phyloP scores from a whole-genome alignment of 2,888 invertebrate species.

The Endomychus coccineus region DNA sequence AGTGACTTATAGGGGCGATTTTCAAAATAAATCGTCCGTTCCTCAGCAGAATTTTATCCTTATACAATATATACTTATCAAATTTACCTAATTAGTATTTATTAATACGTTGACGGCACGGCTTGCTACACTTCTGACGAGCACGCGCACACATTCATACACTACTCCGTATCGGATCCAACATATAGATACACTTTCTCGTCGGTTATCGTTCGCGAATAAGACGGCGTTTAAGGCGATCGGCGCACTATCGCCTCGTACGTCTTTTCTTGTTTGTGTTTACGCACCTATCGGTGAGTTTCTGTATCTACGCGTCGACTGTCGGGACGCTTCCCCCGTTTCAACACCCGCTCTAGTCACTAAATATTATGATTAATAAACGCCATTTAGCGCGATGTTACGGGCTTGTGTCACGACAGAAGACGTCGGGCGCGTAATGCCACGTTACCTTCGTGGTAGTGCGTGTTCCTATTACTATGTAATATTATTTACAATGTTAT shows the following conservation, averaged over 20 bases:
- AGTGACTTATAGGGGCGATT: conserved; percentile 23
- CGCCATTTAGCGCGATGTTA: conserved; percentile 5
- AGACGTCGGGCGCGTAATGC: conserved; percentile 20
- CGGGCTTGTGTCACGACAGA: conserved; percentile 12
- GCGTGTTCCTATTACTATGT: conserved; percentile 37
- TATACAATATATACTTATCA: too few relatives aligned
- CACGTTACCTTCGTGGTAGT: conserved; percentile 27
- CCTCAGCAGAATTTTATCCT: too few relatives aligned
- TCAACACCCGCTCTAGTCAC: conserved; percentile 16
- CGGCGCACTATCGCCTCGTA: conserved; percentile 16
- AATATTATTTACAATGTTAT: conserved; percentile 32
- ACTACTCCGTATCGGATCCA: conserved; percentile 44
- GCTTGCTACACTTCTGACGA: conserved; percentile 30
- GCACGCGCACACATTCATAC: conserved; percentile 43
- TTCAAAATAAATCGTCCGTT: conserved; percentile 7
- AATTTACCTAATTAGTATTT: too few relatives aligned
- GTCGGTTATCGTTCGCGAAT: conserved; percentile 5
- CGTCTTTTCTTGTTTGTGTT: conserved; percentile 1
- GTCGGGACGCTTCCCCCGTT: too few relatives aligned
- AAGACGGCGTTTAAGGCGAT: conserved; percentile 16
- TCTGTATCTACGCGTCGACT: neutral
- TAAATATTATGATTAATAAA: conserved; percentile 7
- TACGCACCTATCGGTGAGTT: neutral
- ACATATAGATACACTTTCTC: conserved; percentile 3
- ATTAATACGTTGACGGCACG: conserved; percentile 18